Conservation (phyloP, 2,888 invertebrate genomes). For the Sesia apiformis region DNA sequence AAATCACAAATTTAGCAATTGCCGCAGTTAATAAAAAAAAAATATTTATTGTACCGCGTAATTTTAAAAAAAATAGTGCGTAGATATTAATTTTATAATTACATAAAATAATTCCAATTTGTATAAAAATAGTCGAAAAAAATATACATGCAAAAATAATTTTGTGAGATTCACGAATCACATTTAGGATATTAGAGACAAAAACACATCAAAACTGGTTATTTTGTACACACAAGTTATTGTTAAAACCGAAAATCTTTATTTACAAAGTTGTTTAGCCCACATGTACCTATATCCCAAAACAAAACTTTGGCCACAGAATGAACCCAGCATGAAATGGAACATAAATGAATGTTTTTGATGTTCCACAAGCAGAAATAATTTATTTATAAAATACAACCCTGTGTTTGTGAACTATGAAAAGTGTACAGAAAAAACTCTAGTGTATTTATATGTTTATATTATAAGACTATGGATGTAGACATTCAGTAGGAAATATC, state of each 20-base stretch:
- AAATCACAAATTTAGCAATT: no score
- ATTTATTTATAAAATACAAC: neutral
- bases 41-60: no score
- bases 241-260: neutral
- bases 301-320: neutral
- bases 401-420: no score
- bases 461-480: no score
- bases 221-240: neutral
- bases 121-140: no score
- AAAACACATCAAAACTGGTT: neutral
- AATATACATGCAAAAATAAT: neutral
- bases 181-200: neutral
- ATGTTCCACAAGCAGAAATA: neutral
- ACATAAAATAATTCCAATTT: no score
- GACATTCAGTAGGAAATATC: no score
- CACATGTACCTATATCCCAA: neutral
- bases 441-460: no score
- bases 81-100: no score
- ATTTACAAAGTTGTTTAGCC: neutral
- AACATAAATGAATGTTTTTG: conserved; percentile 12
- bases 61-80: no score
- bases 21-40: no score
- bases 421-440: no score
- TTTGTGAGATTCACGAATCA: neutral
- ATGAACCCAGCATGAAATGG: conserved; percentile 39